Evolutionary conservation across 2,888 invertebrate species (phyloP).

Genomic region (Adineta ricciae): DNA sequence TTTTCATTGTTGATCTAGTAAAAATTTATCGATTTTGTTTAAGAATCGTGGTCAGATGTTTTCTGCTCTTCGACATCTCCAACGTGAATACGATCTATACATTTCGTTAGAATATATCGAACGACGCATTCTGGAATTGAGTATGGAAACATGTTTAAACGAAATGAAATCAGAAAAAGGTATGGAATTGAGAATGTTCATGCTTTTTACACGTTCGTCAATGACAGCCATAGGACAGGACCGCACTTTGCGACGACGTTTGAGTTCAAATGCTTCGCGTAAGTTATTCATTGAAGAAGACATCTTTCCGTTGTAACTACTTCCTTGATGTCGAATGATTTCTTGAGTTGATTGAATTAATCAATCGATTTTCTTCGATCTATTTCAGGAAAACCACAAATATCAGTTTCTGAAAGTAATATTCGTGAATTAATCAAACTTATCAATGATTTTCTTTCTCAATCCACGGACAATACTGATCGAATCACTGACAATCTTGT

Average conservation of each 20-base stretch:
- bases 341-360: neutral
- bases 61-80: slow-evolving; percentile 57
- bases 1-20: neutral
- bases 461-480: slow-evolving; percentile 26
- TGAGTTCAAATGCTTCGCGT: neutral
- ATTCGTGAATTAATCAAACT: slow-evolving; percentile 56
- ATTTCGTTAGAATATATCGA: slow-evolving; percentile 56
- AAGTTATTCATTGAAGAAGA: neutral
- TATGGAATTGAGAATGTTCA: neutral
- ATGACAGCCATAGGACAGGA: neutral
- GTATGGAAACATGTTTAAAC: slow-evolving; percentile 55
- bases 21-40: neutral
- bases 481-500: slow-evolving; percentile 23
- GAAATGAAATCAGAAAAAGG: neutral
- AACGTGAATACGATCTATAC: slow-evolving; percentile 56
- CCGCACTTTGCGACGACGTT: neutral
- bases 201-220: neutral
- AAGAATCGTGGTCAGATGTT: slow-evolving; percentile 58
- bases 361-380: neutral
- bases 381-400: slow-evolving; percentile 41
- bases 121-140: slow-evolving; percentile 57
- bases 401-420: slow-evolving; percentile 53
- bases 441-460: slow-evolving; percentile 56
- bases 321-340: too few relatives aligned
- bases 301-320: neutral